These are phyloP conservation scores for Theonella swinhoei DNA, from an alignment of 37 sponge, comb jelly and placozoan species.

Conservation along the genomic window DNA sequence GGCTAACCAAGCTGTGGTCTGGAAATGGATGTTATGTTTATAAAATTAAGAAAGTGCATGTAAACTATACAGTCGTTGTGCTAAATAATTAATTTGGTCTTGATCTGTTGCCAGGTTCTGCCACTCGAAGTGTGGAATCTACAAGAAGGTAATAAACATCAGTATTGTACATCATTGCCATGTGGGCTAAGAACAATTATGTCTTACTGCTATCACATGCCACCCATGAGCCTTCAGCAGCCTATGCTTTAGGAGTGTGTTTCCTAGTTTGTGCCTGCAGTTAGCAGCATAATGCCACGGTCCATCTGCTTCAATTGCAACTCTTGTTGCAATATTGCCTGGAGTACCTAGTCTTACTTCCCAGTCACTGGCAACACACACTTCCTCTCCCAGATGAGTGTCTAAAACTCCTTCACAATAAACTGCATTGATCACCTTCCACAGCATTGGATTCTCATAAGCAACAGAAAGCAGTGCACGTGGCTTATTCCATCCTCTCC, in stretches of 20 bases:
- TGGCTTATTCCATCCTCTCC: not conserved
- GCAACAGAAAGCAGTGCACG: not conserved
- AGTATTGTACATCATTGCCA: not conserved
- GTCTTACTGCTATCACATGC: conserved; percentile 49
- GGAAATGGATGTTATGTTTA: too few relatives aligned
- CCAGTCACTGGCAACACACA: conserved; percentile 55
- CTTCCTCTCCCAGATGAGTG: not conserved
- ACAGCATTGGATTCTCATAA: not conserved
- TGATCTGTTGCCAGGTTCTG: not conserved
- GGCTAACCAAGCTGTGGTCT: too few relatives aligned
- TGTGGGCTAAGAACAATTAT: too few relatives aligned
- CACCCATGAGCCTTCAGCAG: conserved; percentile 54
- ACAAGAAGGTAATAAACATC: not conserved
- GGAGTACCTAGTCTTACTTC: not conserved
- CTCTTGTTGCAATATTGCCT: not conserved
- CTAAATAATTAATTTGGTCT: not conserved
- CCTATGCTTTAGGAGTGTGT: conserved; percentile 44
- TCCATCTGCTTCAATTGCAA: conserved; percentile 63
- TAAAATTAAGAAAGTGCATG: too few relatives aligned
- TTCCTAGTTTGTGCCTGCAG: conserved; percentile 23
- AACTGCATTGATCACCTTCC: not conserved
- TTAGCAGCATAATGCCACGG: conserved; percentile 35
- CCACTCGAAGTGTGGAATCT: not conserved
- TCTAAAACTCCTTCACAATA: not conserved
- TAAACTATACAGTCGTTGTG: not conserved